These are phyloP conservation scores for Cosmorhoe ocellata DNA, from an alignment of 2,888 invertebrate species.

Conservation along the genomic window DNA sequence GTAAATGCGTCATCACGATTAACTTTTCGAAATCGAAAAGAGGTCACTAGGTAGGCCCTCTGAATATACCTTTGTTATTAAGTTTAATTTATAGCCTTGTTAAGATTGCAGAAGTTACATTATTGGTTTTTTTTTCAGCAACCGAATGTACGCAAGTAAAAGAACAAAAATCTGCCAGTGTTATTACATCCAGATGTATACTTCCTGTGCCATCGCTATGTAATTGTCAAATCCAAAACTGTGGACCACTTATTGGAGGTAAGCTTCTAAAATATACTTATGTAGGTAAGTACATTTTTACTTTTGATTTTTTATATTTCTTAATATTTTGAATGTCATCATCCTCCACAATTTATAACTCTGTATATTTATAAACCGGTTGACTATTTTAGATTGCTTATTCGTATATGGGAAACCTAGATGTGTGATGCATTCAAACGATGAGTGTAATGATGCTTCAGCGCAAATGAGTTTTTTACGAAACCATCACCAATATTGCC, in stretches of 20 bases:
- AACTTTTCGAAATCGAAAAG: constrained; percentile 54
- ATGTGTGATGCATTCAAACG: constrained; percentile 46
- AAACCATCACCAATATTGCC: not conserved
- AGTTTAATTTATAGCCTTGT: not conserved
- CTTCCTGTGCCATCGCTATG: constrained; percentile 38
- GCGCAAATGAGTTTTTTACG: not conserved
- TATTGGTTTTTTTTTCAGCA: constrained; percentile 33
- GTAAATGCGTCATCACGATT: constrained; percentile 55
- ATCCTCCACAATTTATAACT: no score
- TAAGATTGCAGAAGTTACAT: not conserved
- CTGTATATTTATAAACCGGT: no score
- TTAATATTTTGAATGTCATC: no score
- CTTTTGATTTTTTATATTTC: no score
- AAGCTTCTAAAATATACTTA: no score
- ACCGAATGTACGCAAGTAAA: constrained; percentile 29
- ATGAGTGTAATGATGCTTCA: constrained; percentile 1
- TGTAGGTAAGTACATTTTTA: no score
- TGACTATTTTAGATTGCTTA: constrained; percentile 56
- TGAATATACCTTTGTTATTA: constrained; percentile 12
- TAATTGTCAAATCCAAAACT: constrained; percentile 9
- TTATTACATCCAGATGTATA: constrained; percentile 51
- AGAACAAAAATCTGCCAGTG: constrained; percentile 42
- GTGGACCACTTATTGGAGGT: constrained; percentile 23
- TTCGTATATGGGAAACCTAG: constrained; percentile 55
- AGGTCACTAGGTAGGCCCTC: constrained; percentile 41